Percentiles rank a stretch among this genome's conserved stretches.
Evolutionary conservation across 2,888 invertebrate species (phyloP).

Genomic region (Melieria omissa): DNA sequence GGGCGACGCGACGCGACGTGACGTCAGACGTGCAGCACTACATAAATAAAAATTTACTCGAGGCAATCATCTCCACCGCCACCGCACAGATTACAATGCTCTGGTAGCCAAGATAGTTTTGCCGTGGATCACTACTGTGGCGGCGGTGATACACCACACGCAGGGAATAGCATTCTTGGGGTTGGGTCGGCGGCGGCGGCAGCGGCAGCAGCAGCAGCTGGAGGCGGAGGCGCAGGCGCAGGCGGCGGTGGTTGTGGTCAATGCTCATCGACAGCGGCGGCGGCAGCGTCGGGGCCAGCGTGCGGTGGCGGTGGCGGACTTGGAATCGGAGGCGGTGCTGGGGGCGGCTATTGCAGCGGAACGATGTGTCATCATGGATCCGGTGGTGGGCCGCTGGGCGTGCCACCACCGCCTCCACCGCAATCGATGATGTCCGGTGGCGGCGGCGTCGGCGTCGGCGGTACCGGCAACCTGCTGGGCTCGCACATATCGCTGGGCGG

Average conservation of each 20-base stretch:
- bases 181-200: slow-evolving; percentile 47
- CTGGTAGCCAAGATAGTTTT: slow-evolving; percentile 69
- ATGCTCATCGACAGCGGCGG: slow-evolving; percentile 42
- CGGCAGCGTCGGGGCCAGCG: slow-evolving; percentile 55
- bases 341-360: slow-evolving; percentile 59
- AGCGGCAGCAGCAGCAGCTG: slow-evolving; percentile 44
- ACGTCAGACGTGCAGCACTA: slow-evolving; percentile 11
- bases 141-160: slow-evolving; percentile 49
- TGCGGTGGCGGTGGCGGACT: slow-evolving; percentile 46
- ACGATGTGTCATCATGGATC: slow-evolving; percentile 60
- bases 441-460: slow-evolving; percentile 47
- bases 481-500: slow-evolving; percentile 60
- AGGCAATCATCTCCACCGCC: slow-evolving; percentile 68
- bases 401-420: slow-evolving; percentile 53
- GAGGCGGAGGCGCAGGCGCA: slow-evolving; percentile 42
- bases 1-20: too few relatives aligned
- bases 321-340: slow-evolving; percentile 45
- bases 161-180: slow-evolving; percentile 46
- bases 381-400: slow-evolving; percentile 44
- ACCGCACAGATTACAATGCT: slow-evolving; percentile 68
- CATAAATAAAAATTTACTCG: slow-evolving; percentile 66
- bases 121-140: slow-evolving; percentile 68
- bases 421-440: slow-evolving; percentile 66
- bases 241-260: slow-evolving; percentile 58
- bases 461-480: slow-evolving; percentile 53